These are phyloP conservation scores for Pangasius krempfi DNA, from an alignment of 2,797 vertebrate species.

Conservation along the genomic window DNA sequence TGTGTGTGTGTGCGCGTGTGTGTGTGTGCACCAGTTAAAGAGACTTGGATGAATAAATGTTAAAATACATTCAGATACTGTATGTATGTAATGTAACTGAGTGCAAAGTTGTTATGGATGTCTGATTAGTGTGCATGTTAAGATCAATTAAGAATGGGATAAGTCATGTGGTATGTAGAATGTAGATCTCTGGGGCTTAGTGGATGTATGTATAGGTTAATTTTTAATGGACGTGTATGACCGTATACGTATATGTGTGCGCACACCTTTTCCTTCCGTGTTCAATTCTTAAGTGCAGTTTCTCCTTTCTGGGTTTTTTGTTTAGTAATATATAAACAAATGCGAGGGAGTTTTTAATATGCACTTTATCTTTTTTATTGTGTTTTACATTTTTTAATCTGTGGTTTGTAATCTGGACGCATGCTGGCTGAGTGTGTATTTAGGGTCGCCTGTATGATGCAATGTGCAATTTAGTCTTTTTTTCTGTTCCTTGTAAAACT, in stretches of 20 bases:
- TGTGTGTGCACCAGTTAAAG: constrained; percentile 23
- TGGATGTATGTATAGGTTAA: constrained; percentile 42
- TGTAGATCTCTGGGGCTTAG: constrained; percentile 51
- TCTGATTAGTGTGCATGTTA: constrained; percentile 54
- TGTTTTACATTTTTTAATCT: constrained; percentile 59
- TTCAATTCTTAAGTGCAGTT: constrained; percentile 51
- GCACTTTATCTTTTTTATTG: constrained; percentile 79
- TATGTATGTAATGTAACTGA: constrained; percentile 41
- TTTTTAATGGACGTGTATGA: constrained; percentile 53
- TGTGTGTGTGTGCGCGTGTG: neutral
- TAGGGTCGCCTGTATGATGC: constrained; percentile 59
- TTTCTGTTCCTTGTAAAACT: constrained; percentile 68
- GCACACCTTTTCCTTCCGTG: constrained; percentile 43
- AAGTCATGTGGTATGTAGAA: constrained; percentile 48
- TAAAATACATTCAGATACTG: constrained; percentile 29
- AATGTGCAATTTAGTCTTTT: constrained; percentile 51
- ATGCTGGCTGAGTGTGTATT: constrained; percentile 62
- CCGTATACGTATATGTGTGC: constrained; percentile 46
- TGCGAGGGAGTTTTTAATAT: constrained; percentile 72
- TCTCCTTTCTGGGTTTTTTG: constrained; percentile 48
- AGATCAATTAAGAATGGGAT: constrained; percentile 32
- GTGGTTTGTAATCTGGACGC: constrained; percentile 71
- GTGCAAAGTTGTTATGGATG: constrained; percentile 43
- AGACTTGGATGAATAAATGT: constrained; percentile 26
- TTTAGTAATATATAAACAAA: constrained; percentile 59